phyloP scores from a whole-genome alignment of 2,888 invertebrate genomes.

The Salpingus planirostris region DNA sequence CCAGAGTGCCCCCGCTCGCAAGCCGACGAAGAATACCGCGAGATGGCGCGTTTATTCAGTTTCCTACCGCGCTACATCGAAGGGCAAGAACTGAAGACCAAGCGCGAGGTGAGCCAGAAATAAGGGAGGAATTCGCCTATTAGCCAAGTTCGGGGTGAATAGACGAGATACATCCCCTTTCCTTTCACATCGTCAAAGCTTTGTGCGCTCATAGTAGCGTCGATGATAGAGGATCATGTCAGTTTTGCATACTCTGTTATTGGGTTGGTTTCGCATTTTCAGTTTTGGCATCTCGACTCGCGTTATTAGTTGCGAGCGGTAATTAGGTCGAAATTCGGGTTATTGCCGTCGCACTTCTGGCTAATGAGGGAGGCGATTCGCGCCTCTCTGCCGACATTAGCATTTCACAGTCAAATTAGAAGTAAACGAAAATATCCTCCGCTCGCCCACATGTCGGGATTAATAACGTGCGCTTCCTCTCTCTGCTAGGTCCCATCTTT shows the following conservation, averaged over 20 bases:
- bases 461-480: slow-evolving; percentile 15
- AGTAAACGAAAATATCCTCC: slow-evolving; percentile 18
- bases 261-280: too few species aligned
- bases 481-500: too few species aligned
- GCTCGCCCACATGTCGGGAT: slow-evolving; percentile 15
- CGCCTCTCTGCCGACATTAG: slow-evolving; percentile 10
- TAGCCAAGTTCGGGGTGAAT: too few species aligned
- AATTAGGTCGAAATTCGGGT: too few species aligned
- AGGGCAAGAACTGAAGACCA: slow-evolving; percentile 18
- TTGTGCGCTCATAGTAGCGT: too few species aligned
- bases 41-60: slow-evolving; percentile 31
- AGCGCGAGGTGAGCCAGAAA: slow-evolving; percentile 22
- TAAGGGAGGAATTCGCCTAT: too few species aligned
- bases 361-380: slow-evolving; percentile 19
- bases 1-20: slow-evolving; percentile 17
- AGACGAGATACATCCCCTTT: slow-evolving; percentile 13
- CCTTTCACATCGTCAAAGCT: too few species aligned
- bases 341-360: slow-evolving; percentile 22
- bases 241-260: too few species aligned
- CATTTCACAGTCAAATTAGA: slow-evolving; percentile 18
- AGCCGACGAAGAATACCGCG: slow-evolving; percentile 27
- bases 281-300: too few species aligned
- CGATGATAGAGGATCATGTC: too few species aligned
- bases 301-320: too few species aligned
- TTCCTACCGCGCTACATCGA: slow-evolving; percentile 31